Evolutionary conservation across 1,140 invertebrate genomes (phyloP), one percentile per base, ranked within the genome.

Genomic region (Pseudachorutes palmiensis): DNA sequence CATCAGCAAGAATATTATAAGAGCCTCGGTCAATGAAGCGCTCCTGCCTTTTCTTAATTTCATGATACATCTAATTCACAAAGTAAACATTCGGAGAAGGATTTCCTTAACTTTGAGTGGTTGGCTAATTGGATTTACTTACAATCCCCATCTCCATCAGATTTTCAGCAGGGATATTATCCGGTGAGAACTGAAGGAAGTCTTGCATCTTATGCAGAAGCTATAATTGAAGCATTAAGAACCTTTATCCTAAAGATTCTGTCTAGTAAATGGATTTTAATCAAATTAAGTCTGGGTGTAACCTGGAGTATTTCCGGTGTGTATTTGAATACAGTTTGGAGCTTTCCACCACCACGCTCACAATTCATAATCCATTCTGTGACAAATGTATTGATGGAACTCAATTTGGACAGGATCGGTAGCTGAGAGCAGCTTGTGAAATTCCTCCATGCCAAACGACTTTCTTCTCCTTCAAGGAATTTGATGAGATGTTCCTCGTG

Each of bases 311-410:
- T 63, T 24, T 41, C 19, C 36, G 61, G 31, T 14, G 61, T 36
- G 2, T 36, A n/a, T 19, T 41, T 16, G 28, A 63, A 63, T 5
- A 63, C 33, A 29, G 9, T 63, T 63, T 63, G 12, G 3, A 63
- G 3, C 12, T 41, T 24, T 19, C 12, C 14, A 2, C 49, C 19
- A 28, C 49, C 41, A 65, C 29, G 29, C 33, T 29, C 24, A 22
- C n/a, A 55, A 26, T 19, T 14, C 22, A 22, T 1, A 41, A 41
- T 26, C 68, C 68, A 69, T 14, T 66, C 30, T 26, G 45, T 29
- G 2, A 66, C 2, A 30, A 59, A 69, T 3, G 64, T 29, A 32
- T 69, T 69, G 14, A 66, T 57, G 12, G 58, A 22, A 33, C 29
- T 33, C 24, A 69, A 32, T 14, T 62, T 19, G 2, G 19, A 5